Conservation (phyloP, 2,113 vertebrate species). For the Ceratotherium simum region DNA sequence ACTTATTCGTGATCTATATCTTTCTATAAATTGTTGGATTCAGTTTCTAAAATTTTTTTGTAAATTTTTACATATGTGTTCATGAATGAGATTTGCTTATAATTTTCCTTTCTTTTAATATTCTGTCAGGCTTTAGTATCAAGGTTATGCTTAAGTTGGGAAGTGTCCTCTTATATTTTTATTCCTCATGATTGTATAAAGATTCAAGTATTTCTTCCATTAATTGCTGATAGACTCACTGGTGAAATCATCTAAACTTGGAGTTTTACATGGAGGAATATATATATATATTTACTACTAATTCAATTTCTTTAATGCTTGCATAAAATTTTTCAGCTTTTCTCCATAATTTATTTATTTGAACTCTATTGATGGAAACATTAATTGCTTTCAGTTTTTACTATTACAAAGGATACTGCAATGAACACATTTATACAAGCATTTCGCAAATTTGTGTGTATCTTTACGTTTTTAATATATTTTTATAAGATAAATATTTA, state of each 20-base stretch:
- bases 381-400: not conserved
- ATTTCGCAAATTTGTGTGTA: not conserved
- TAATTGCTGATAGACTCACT: not conserved
- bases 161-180: not conserved
- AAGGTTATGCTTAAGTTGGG: not conserved
- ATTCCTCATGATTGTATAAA: not conserved
- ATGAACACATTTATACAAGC: not conserved
- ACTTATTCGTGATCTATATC: not conserved
- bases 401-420: not conserved
- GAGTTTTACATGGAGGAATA: not conserved
- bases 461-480: not conserved
- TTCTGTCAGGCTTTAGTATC: not conserved
- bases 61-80: not conserved
- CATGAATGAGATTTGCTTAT: not conserved
- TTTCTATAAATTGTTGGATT: not conserved
- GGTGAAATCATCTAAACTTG: not conserved
- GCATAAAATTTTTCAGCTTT: not conserved
- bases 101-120: constrained; percentile 24
- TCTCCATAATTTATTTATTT: not conserved
- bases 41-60: not conserved
- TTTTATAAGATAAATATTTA: not conserved
- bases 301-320: constrained; percentile 21
- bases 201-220: not conserved
- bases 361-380: not conserved
- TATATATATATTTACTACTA: not conserved